These are phyloP conservation scores for Lochmaea crataegi DNA, from an alignment of 2,888 invertebrate genomes.

Conservation along the genomic window DNA sequence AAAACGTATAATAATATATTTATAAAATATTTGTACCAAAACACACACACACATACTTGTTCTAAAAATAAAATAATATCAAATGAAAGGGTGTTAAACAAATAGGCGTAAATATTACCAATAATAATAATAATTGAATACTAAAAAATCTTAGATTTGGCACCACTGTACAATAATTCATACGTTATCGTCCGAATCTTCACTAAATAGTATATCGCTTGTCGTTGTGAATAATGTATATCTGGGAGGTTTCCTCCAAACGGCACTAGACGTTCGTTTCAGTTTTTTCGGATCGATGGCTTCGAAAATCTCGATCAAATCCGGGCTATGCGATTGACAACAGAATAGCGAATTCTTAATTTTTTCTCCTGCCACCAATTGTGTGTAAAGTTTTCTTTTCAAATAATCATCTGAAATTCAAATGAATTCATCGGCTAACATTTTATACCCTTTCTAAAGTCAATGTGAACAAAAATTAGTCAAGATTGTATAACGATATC, in stretches of 20 bases:
- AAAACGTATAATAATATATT: too few species aligned
- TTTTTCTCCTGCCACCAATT: constrained; percentile 48
- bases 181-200: constrained; percentile 16
- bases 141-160: too few species aligned
- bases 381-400: constrained; percentile 31
- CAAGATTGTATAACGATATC: too few species aligned
- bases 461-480: too few species aligned
- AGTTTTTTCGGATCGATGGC: constrained; percentile 73
- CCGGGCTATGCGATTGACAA: constrained; percentile 72
- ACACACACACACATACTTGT: too few species aligned
- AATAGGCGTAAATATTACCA: too few species aligned
- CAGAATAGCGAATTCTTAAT: constrained; percentile 73
- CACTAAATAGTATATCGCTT: constrained; percentile 25
- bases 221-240: constrained; percentile 67
- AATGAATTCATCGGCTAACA: neutral
- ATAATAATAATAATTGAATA: too few species aligned
- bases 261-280: constrained; percentile 79
- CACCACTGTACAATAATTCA: too few species aligned
- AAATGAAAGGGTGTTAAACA: too few species aligned
- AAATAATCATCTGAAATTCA: constrained; percentile 59
- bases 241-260: constrained; percentile 79
- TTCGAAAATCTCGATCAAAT: constrained; percentile 77
- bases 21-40: too few species aligned
- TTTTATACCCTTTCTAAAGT: too few species aligned
- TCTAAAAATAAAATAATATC: too few species aligned